Conservation (phyloP, 2,888 invertebrate genomes). For the Platypus cylindrus region DNA sequence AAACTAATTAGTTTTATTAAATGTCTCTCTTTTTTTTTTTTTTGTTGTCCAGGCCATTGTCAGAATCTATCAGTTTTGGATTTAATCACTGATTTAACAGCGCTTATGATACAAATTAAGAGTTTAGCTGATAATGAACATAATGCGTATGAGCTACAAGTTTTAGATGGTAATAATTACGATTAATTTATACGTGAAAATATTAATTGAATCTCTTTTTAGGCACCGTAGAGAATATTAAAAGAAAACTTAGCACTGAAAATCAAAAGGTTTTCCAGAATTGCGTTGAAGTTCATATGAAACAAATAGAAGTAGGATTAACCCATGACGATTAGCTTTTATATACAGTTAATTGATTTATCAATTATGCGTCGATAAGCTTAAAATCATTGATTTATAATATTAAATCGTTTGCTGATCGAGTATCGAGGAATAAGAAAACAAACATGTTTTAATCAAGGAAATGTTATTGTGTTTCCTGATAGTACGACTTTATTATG, state of each 20-base stretch:
- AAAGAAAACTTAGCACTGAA: constrained; percentile 58
- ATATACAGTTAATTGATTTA: no score
- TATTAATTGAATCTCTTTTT: neutral
- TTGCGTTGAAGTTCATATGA: constrained; percentile 83
- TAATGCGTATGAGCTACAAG: constrained; percentile 82
- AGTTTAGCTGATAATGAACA: constrained; percentile 65
- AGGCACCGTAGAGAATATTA: constrained; percentile 73
- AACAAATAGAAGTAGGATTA: constrained; percentile 71
- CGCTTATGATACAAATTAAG: constrained; percentile 78
- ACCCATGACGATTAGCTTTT: no score
- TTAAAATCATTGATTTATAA: no score
- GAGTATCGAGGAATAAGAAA: no score
- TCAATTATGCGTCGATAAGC: no score
- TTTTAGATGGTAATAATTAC: constrained; percentile 75
- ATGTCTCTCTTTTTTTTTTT: constrained; percentile 1
- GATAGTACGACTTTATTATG: no score
- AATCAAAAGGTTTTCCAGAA: constrained; percentile 74
- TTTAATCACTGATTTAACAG: constrained; percentile 77
- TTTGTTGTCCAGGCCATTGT: constrained; percentile 23
- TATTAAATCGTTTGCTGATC: no score
- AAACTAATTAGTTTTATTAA: neutral
- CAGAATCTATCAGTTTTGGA: constrained; percentile 51
- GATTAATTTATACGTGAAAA: no score
- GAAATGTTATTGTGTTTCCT: no score
- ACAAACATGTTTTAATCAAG: no score